Base-by-base conservation (phyloP, 2,888 invertebrate genomes). In the Dicyrtomina minuta region DNA sequence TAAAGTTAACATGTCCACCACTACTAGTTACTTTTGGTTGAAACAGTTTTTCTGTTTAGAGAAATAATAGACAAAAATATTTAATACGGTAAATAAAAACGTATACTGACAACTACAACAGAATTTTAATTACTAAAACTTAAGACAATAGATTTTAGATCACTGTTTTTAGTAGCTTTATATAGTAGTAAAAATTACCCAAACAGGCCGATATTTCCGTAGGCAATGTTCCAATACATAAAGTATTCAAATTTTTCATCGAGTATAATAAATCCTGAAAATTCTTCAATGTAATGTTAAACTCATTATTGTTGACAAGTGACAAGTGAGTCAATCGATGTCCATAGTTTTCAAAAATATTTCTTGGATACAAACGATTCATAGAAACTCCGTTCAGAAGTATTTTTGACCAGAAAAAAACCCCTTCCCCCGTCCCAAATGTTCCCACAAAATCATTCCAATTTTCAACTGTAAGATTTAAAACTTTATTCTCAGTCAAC, bases 141-240 rank as follows among this genome's bases (percentile, higher is more conserved):
- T n/a, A n/a, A n/a, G n/a, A n/a, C n/a, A n/a, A n/a, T n/a, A n/a
- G n/a, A n/a, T n/a, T n/a, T n/a, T n/a, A n/a, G n/a, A n/a, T n/a
- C n/a, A n/a, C n/a, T n/a, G n/a, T n/a, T n/a, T n/a, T n/a, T n/a
- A n/a, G n/a, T n/a, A n/a, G n/a, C n/a, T n/a, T n/a, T n/a, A n/a
- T n/a, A n/a, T n/a, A n/a, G n/a, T n/a, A n/a, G n/a, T n/a, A n/a
- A n/a, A n/a, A 49, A 26, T 55, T 56, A 66, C 66, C 46, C 2
- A 27, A 3, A 22, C 59, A 66, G 4, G 66, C 66, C 3, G 66
- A 66, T 46, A 66, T 59, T 33, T 66, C 66, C 13, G 17, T 44
- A 2, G 66, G 58, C n/a, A 66, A 27, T 0, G 66, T 33, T 27
- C 56, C 66, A 22, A 66, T 8, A 15, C 56, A 46, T n/a, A 66